Evolutionary conservation across 2,888 invertebrate genomes (phyloP).

Genomic region (Meloe dianella): DNA sequence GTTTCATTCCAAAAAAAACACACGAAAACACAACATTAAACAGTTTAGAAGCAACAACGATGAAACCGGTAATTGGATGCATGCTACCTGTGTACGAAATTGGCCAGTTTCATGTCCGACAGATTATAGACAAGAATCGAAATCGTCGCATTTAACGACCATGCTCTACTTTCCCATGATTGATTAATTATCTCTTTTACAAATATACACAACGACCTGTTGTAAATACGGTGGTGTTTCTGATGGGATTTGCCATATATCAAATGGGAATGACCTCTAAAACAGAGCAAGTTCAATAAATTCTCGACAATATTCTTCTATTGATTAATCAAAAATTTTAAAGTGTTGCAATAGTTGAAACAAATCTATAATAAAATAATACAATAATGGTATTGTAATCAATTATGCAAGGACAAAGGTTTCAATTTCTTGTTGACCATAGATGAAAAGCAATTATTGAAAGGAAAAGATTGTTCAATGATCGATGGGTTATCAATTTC

Average conservation of each 20-base stretch:
- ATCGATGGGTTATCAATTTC: slow-evolving; percentile 19
- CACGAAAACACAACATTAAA: background rate
- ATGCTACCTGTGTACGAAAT: slow-evolving; percentile 47
- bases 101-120: slow-evolving; percentile 43
- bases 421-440: slow-evolving; percentile 1
- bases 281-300: background rate
- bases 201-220: background rate
- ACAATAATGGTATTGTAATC: background rate
- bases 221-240: background rate
- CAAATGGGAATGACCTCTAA: background rate
- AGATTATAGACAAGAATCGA: slow-evolving; percentile 5
- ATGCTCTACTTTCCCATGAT: background rate
- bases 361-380: background rate
- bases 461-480: slow-evolving; percentile 9
- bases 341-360: background rate
- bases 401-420: slow-evolving; percentile 8
- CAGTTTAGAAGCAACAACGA: slow-evolving; percentile 14
- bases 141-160: background rate
- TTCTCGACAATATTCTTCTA: background rate
- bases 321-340: background rate
- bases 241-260: too few species aligned
- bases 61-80: slow-evolving; percentile 38
- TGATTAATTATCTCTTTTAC: slow-evolving; percentile 1
- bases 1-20: background rate
- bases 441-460: background rate